A percentile compares a stretch with the other conserved stretches of the same genome.
Evolutionary conservation across 2,113 vertebrate genomes (phyloP).

Genomic region (Rhinopithecus roxellana): DNA sequence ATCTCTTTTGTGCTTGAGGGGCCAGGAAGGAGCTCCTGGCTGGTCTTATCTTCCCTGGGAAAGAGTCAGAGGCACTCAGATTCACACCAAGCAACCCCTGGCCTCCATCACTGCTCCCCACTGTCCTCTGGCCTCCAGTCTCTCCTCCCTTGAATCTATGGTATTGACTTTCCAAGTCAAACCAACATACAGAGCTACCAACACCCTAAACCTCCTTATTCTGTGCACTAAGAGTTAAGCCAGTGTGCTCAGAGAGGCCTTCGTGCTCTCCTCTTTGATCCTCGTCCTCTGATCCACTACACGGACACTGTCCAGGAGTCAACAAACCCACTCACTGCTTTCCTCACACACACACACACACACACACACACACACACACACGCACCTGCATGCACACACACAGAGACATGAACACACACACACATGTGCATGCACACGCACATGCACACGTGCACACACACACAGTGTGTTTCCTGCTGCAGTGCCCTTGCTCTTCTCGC

Average conservation of each 20-base stretch:
- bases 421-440: too few relatives aligned
- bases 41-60: too few relatives aligned
- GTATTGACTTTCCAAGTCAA: not conserved
- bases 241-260: not conserved
- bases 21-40: not conserved
- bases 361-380: too few relatives aligned
- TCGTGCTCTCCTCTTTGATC: not conserved
- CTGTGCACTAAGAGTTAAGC: not conserved
- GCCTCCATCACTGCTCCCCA: too few relatives aligned
- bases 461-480: not conserved
- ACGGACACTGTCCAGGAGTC: not conserved
- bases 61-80: not conserved
- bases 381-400: too few relatives aligned
- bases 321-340: not conserved
- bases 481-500: not conserved
- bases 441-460: fast-evolving
- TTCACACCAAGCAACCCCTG: not conserved
- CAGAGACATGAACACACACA: too few relatives aligned
- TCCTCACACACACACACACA: too few relatives aligned
- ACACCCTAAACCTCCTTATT: too few relatives aligned
- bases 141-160: not conserved
- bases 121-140: not conserved
- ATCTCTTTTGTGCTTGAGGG: not conserved
- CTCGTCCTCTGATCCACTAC: not conserved
- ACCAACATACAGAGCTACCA: not conserved